A percentile compares a stretch with the other conserved stretches of the same genome.
These are phyloP conservation scores for Antennarius maculatus DNA, from an alignment of 2,797 vertebrate species.

Conservation along the genomic window DNA sequence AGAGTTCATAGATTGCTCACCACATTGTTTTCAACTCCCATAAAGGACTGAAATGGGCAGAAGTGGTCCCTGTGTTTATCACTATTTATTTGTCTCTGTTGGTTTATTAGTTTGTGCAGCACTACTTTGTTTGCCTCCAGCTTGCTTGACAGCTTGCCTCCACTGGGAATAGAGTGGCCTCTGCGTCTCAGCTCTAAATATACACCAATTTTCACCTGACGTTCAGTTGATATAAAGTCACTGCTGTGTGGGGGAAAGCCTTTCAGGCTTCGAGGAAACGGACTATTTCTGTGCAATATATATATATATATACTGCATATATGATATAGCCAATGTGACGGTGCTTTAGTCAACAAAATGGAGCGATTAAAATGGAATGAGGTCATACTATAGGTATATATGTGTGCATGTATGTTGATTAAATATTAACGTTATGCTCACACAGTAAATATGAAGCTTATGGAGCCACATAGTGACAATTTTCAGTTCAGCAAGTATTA, in stretches of 20 bases:
- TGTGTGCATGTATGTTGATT: conserved; percentile 7
- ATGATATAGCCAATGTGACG: conserved; percentile 8
- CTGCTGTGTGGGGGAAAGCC: conserved; percentile 50
- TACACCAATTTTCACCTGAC: conserved; percentile 74
- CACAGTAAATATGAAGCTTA: background rate
- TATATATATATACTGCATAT: background rate
- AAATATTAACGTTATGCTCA: background rate
- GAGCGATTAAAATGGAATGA: conserved; percentile 5
- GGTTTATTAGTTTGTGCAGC: conserved; percentile 77
- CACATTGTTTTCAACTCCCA: conserved; percentile 65
- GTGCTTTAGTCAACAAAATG: conserved; percentile 15
- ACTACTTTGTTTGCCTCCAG: conserved; percentile 78
- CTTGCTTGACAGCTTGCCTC: conserved; percentile 80
- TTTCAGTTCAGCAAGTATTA: too few relatives aligned
- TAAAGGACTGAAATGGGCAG: conserved; percentile 67
- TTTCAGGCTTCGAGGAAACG: conserved; percentile 40
- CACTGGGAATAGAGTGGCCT: conserved; percentile 75
- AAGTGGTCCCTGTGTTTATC: conserved; percentile 75
- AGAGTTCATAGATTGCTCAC: conserved; percentile 70
- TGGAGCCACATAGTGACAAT: background rate
- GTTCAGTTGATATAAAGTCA: conserved; percentile 68
- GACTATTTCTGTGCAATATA: conserved; percentile 13
- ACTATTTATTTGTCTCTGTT: conserved; percentile 77
- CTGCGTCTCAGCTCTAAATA: conserved; percentile 76
- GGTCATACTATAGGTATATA: conserved; percentile 1